Percentiles rank a stretch among this genome's conserved stretches.
phyloP scores from a whole-genome alignment of 2,113 vertebrate genomes.

The Mesoclemmys tuberculata region DNA sequence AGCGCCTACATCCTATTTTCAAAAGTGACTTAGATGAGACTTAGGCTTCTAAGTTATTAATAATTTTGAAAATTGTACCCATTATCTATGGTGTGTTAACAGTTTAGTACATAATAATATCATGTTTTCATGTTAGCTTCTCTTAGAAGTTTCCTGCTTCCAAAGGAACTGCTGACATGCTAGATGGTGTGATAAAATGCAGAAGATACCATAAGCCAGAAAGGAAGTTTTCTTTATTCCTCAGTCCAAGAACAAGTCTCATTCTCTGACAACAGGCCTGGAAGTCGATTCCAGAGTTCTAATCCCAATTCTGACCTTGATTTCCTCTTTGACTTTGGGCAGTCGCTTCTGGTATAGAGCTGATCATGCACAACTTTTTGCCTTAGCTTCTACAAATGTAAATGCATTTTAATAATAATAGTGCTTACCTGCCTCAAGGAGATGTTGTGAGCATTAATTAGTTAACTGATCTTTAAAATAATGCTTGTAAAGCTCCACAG shows the following conservation, averaged over 20 bases:
- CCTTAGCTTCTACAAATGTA: background rate
- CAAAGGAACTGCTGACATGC: background rate
- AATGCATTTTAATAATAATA: background rate
- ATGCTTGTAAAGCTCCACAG: background rate
- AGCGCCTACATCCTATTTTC: conserved; percentile 12
- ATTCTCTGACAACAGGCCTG: background rate
- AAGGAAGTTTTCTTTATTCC: background rate
- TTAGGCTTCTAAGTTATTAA: background rate
- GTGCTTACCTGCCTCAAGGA: fast-evolving
- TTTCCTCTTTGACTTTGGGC: background rate
- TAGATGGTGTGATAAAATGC: background rate
- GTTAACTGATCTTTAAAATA: background rate
- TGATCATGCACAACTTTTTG: background rate
- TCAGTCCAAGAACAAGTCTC: background rate
- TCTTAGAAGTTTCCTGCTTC: background rate
- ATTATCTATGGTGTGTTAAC: background rate
- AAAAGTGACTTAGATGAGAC: background rate
- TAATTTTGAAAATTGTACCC: conserved; percentile 4
- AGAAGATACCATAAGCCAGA: background rate
- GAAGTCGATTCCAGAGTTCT: fast-evolving
- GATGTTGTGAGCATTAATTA: background rate
- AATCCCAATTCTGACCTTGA: too few species aligned
- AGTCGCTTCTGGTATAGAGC: background rate
- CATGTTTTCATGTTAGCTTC: background rate
- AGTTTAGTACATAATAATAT: background rate